Percentiles rank a stretch among this genome's conserved stretches.
Conservation (phyloP, 2,888 invertebrate species). For the Gymnosoma rotundatum region DNA sequence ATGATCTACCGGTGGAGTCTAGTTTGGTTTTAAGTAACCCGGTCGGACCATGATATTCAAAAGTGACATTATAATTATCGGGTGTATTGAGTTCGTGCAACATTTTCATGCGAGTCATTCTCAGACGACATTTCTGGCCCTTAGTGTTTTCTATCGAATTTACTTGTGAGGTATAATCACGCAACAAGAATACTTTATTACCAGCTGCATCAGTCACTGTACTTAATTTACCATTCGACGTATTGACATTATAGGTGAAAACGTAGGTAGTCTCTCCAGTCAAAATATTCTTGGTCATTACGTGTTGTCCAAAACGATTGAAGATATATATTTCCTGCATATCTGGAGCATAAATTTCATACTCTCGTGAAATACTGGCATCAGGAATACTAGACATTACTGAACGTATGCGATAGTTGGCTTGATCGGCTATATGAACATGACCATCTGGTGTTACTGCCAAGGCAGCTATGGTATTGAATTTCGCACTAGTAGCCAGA, state of each 20-base stretch:
- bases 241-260: conserved; percentile 98
- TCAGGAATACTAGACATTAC: conserved; percentile 95
- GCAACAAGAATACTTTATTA: conserved; percentile 91
- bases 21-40: conserved; percentile 94
- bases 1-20: conserved; percentile 94
- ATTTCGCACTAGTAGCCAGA: conserved; percentile 95
- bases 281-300: conserved; percentile 96
- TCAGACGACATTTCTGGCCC: conserved; percentile 93
- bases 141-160: conserved; percentile 97
- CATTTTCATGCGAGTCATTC: conserved; percentile 96
- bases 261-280: conserved; percentile 96
- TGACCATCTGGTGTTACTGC: conserved; percentile 96
- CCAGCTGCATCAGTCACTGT: conserved; percentile 97
- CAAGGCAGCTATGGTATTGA: conserved; percentile 96
- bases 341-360: conserved; percentile 97
- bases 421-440: conserved; percentile 97
- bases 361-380: conserved; percentile 91
- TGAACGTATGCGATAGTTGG: conserved; percentile 92
- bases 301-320: conserved; percentile 97
- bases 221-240: conserved; percentile 96
- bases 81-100: conserved; percentile 95
- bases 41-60: conserved; percentile 95
- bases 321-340: conserved; percentile 97
- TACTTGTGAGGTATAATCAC: conserved; percentile 93
- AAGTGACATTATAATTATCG: conserved; percentile 96